Conservation (phyloP, 2,797 vertebrate species). For the Rachycentron canadum region DNA sequence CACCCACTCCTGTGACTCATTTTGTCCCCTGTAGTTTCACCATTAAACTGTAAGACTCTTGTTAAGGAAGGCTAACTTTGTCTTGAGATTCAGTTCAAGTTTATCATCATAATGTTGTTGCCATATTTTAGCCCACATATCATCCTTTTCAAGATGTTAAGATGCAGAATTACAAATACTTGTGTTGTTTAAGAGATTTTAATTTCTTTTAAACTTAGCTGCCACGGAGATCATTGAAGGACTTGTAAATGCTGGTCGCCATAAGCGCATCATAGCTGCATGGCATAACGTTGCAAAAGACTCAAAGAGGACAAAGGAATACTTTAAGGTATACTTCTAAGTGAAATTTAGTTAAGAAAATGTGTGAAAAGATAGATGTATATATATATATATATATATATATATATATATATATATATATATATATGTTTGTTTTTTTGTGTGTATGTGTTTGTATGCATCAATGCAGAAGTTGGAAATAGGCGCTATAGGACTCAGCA, state of each 20-base stretch:
- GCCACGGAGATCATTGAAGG: slow-evolving; percentile 73
- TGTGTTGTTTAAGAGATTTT: neutral
- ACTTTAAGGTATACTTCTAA: slow-evolving; percentile 79
- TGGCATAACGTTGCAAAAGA: slow-evolving; percentile 75
- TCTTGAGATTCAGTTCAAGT: slow-evolving; percentile 4
- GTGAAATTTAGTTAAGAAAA: neutral
- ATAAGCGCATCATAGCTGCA: slow-evolving; percentile 69
- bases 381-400: neutral
- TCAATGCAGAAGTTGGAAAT: slow-evolving; percentile 67
- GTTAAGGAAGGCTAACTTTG: neutral
- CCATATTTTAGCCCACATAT: neutral
- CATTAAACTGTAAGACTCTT: slow-evolving; percentile 14
- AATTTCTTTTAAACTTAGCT: slow-evolving; percentile 68
- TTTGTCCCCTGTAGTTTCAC: slow-evolving; percentile 41
- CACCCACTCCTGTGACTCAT: slow-evolving; percentile 69
- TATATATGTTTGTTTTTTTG: neutral
- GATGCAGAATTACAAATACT: neutral
- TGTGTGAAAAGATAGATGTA: neutral
- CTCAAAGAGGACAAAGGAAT: slow-evolving; percentile 76
- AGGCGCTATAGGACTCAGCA: slow-evolving; percentile 49
- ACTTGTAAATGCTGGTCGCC: slow-evolving; percentile 57
- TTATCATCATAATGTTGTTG: neutral
- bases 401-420: too few relatives aligned
- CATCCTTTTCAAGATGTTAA: neutral
- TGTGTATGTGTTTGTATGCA: slow-evolving; percentile 18